Evolutionary conservation across 2,888 invertebrate species (phyloP), one percentile per base, ranked within the genome.

Genomic region (Phyllotreta cruciferae): DNA sequence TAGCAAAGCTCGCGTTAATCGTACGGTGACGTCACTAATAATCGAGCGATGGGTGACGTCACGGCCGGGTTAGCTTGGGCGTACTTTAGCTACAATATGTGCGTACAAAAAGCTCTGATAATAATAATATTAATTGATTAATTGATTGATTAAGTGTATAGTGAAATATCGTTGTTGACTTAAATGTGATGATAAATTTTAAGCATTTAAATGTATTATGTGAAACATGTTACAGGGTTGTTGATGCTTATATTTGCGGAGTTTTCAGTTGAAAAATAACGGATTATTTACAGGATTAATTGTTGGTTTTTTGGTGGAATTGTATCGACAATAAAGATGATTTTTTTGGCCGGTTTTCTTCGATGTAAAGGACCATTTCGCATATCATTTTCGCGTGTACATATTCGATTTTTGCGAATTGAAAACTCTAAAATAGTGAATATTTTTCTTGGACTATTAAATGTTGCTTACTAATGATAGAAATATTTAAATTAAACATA

Each of bases 191-290:
- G 36, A 42, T 60, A 60, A 60, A 41, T 44, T 49, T 10, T 60
- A 60, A 60, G 52, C 24, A 60, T 14, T 52, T 52, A 53, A 39
- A 24, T 49, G 52, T 60, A 53, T 60, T 60, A 41, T 60, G 52
- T 60, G 60, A 44, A 60, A 60, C 60, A 44, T 52, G 60, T 60
- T 60, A 60, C 60, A 60, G 60, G 60, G 60, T 52, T 60, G 60
- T 60, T 52, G 38, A 49, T 60, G 60, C 60, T 60, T 52, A 9
- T 14, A n/a, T n/a, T n/a, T n/a, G n/a, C n/a, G 57, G 11, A 44
- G 42, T 52, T 52, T 52, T 60, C 44, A 60, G 60, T n/a, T n/a
- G n/a, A n/a, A n/a, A n/a, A n/a, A n/a, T n/a, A n/a, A n/a, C n/a
- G n/a, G n/a, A n/a, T n/a, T n/a, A n/a, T n/a, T n/a, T n/a, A n/a